Percentiles rank a stretch among this genome's conserved stretches.
These are phyloP conservation scores for Agonopterix arenella DNA, from an alignment of 2,888 invertebrate species.

Conservation along the genomic window DNA sequence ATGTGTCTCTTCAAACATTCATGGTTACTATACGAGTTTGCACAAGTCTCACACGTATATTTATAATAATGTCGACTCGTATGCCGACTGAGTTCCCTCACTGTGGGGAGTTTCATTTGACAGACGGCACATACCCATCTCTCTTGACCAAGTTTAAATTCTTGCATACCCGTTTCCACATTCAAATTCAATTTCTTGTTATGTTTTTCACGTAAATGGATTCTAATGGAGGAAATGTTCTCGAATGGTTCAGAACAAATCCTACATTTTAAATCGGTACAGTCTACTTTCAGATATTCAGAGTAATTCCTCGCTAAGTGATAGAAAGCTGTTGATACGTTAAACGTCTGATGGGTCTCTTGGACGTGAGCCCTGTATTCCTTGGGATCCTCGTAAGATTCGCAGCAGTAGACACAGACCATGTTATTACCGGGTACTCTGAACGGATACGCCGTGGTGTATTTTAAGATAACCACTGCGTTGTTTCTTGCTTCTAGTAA, in stretches of 20 bases:
- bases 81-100: conserved; percentile 55
- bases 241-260: conserved; percentile 37
- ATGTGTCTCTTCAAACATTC: conserved; percentile 50
- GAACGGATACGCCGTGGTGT: conserved; percentile 66
- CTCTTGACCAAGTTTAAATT: conserved; percentile 50
- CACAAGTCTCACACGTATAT: conserved; percentile 60
- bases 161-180: conserved; percentile 47
- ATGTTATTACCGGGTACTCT: conserved; percentile 56
- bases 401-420: conserved; percentile 65
- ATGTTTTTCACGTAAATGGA: conserved; percentile 44
- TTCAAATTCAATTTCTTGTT: conserved; percentile 36
- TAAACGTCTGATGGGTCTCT: conserved; percentile 48
- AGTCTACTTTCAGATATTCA: conserved; percentile 56
- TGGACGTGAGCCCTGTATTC: conserved; percentile 55
- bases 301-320: conserved; percentile 53
- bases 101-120: conserved; percentile 34
- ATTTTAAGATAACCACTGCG: conserved; percentile 62
- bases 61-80: conserved; percentile 54
- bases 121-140: conserved; percentile 50
- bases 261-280: conserved; percentile 51
- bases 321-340: conserved; percentile 45
- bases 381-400: conserved; percentile 44
- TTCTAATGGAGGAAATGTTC: conserved; percentile 38
- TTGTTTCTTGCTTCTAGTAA: conserved; percentile 59
- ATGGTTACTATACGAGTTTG: conserved; percentile 55